These are phyloP conservation scores for Ophiothrix spiculata DNA, from an alignment of 35 echinoderm and acorn worm species.

Conservation along the genomic window DNA sequence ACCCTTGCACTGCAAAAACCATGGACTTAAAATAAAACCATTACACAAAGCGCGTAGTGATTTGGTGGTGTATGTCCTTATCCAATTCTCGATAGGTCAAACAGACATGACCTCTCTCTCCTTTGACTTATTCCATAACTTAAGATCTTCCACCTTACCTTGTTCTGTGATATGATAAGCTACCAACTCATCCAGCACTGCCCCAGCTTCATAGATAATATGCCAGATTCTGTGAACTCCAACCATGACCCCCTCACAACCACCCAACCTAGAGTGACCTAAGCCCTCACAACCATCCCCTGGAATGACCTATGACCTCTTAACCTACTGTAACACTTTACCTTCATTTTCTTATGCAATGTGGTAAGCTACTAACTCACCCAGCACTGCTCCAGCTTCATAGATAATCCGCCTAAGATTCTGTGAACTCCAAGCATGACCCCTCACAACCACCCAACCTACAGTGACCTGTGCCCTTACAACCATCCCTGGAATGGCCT, in stretches of 20 bases:
- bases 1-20: no score
- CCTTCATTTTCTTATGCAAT: constrained; percentile 57
- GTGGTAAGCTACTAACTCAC: constrained; percentile 57
- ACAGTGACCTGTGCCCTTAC: no score
- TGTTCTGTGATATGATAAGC: constrained; percentile 43
- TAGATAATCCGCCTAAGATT: constrained; percentile 60
- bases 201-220: constrained; percentile 68
- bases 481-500: constrained; percentile 41
- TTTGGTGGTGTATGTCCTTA: no score
- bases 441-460: no score
- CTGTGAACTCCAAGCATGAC: constrained; percentile 72
- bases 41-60: no score
- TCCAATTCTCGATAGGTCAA: no score
- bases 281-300: constrained; percentile 36
- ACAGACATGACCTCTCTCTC: no score
- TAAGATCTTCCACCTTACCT: constrained; percentile 34
- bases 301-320: no score
- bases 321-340: no score
- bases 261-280: no score
- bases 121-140: no score
- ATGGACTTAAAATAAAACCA: no score
- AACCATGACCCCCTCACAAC: constrained; percentile 62
- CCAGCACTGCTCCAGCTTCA: constrained; percentile 68
- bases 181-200: constrained; percentile 73
- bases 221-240: constrained; percentile 63